phyloP scores from a whole-genome alignment of 1,140 invertebrate genomes.

The Tigriopus japonicus region DNA sequence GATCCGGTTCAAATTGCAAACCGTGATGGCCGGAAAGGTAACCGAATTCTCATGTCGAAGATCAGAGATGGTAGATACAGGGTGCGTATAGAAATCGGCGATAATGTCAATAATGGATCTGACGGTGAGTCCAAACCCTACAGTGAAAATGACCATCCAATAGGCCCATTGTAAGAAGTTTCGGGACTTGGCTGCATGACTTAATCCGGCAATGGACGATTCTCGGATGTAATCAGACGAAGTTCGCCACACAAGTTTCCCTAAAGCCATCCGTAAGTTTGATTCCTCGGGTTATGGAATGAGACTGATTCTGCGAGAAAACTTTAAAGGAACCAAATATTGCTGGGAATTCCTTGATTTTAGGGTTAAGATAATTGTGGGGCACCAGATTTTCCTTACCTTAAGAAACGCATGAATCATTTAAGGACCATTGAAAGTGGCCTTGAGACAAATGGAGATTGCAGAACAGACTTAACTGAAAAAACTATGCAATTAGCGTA shows the following conservation, averaged over 20 bases:
- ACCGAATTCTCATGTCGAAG: not conserved
- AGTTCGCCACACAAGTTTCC: not conserved
- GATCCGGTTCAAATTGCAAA: constrained; percentile 2
- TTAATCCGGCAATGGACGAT: not conserved
- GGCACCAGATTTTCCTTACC: not conserved
- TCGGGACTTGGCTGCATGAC: not conserved
- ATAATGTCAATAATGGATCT: not conserved
- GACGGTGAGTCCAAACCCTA: not conserved
- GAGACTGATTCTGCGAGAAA: not conserved
- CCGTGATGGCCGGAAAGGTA: not conserved
- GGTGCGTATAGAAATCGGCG: not conserved
- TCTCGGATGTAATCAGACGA: not conserved
- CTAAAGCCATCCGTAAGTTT: not conserved
- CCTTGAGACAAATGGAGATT: too few relatives aligned
- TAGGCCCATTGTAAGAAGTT: not conserved
- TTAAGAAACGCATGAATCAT: too few relatives aligned
- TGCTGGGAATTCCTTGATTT: not conserved
- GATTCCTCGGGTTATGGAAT: not conserved
- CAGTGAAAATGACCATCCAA: not conserved
- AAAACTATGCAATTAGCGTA: too few relatives aligned
- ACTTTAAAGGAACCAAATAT: too few relatives aligned
- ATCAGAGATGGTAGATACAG: not conserved
- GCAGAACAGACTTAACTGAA: too few relatives aligned
- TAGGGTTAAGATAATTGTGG: not conserved
- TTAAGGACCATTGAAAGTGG: too few relatives aligned